A percentile compares a stretch with the other conserved stretches of the same genome.
These are phyloP conservation scores for Phyto melanocephala DNA, from an alignment of 2,888 invertebrate genomes.

Conservation along the genomic window DNA sequence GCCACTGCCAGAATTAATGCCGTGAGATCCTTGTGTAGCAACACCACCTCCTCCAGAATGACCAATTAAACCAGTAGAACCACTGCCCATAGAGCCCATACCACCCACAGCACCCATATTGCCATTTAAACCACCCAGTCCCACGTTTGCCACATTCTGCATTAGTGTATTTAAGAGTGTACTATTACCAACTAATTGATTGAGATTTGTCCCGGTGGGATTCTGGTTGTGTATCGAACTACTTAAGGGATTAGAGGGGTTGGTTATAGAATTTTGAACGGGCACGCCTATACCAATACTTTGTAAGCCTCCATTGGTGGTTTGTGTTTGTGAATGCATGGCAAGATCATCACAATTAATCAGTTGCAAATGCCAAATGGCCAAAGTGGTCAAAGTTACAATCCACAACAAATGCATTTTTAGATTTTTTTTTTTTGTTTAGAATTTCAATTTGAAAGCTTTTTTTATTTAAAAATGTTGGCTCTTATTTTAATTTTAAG, in stretches of 20 bases:
- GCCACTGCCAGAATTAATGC: slow-evolving; percentile 52
- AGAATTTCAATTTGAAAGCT: neutral
- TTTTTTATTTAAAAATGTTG: neutral
- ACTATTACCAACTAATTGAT: slow-evolving; percentile 68
- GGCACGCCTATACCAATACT: slow-evolving; percentile 10
- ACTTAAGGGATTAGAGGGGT: slow-evolving; percentile 4
- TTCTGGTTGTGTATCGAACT: slow-evolving; percentile 40
- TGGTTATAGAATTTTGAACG: slow-evolving; percentile 30
- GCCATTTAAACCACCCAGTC: slow-evolving; percentile 38
- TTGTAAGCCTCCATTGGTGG: slow-evolving; percentile 47
- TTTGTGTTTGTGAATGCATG: slow-evolving; percentile 54
- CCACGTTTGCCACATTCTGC: slow-evolving; percentile 37
- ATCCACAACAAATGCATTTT: slow-evolving; percentile 67
- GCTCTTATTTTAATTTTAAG: slow-evolving; percentile 45
- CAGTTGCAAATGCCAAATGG: slow-evolving; percentile 66
- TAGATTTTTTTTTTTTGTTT: slow-evolving; percentile 26
- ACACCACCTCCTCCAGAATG: slow-evolving; percentile 43
- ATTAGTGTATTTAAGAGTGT: slow-evolving; percentile 71
- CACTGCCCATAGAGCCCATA: slow-evolving; percentile 63
- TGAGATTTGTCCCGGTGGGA: slow-evolving; percentile 56
- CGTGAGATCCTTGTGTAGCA: slow-evolving; percentile 27
- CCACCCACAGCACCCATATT: slow-evolving; percentile 45
- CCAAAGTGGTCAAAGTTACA: slow-evolving; percentile 62
- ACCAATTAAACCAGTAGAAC: slow-evolving; percentile 64
- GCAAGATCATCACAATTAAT: slow-evolving; percentile 67